Evolutionary conservation across 1,140 invertebrate species (phyloP).

Genomic region (Bathynomus jamesi): DNA sequence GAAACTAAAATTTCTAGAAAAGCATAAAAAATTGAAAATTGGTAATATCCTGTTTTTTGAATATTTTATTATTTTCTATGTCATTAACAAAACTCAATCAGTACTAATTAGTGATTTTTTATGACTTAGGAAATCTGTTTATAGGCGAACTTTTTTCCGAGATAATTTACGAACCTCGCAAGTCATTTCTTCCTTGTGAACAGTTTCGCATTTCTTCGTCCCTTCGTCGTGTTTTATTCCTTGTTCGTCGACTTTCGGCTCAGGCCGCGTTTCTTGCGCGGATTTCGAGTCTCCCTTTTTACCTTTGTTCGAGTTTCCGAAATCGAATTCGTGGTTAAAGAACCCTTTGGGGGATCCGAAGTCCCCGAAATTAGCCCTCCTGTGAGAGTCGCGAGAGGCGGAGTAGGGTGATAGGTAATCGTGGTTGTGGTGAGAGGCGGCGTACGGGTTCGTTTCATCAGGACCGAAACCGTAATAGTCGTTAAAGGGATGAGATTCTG

Average conservation of each 20-base stretch:
- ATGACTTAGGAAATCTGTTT: no score
- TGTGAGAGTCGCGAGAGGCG: neutral
- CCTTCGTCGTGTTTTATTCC: neutral
- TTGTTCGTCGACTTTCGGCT: neutral
- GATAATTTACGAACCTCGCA: constrained; percentile 13
- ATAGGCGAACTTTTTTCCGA: no score
- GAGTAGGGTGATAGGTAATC: neutral
- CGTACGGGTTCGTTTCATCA: neutral
- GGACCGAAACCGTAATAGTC: neutral
- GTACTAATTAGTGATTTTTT: no score
- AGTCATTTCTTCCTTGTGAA: constrained; percentile 15
- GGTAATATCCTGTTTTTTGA: no score
- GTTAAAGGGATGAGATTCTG: neutral
- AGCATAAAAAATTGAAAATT: no score
- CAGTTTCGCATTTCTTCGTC: constrained; percentile 15
- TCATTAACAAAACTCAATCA: no score
- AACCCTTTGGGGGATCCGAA: neutral
- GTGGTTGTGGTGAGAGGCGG: neutral
- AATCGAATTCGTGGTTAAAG: neutral
- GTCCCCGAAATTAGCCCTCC: neutral
- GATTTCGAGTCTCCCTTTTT: neutral
- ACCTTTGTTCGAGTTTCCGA: neutral
- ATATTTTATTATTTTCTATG: no score
- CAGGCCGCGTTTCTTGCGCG: neutral
- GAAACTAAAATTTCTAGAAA: no score